phyloP scores from a whole-genome alignment of 2,797 vertebrate genomes.

The Tamandua tetradactyla region DNA sequence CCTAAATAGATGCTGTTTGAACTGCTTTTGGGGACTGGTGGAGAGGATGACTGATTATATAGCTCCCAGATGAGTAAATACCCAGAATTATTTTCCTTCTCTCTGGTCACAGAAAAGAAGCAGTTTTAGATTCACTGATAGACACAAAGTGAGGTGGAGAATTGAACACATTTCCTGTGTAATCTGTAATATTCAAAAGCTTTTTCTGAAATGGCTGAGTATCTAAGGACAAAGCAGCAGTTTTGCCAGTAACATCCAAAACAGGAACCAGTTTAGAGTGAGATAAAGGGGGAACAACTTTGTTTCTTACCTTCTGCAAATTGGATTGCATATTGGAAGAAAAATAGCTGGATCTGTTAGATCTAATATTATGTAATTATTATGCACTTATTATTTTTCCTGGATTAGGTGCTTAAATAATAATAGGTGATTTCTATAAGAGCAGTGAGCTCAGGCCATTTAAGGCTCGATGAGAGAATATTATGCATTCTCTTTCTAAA shows the following conservation, averaged over 20 bases:
- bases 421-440: background rate
- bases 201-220: background rate
- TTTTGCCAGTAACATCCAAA: background rate
- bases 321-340: background rate
- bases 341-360: background rate
- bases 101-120: constrained; percentile 7
- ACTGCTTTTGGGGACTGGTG: background rate
- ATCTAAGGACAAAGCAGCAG: background rate
- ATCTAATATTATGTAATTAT: background rate
- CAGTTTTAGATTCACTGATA: background rate
- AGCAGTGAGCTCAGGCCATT: background rate
- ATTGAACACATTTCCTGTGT: background rate
- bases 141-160: background rate
- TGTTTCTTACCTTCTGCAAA: background rate
- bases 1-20: constrained; percentile 60
- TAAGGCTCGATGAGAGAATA: background rate
- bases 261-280: background rate
- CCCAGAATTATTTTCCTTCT: background rate
- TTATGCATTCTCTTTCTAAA: background rate
- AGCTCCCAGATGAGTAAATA: constrained; percentile 23
- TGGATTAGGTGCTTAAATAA: background rate
- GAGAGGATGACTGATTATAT: background rate
- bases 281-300: background rate
- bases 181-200: background rate
- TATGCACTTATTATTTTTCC: background rate